Percentiles rank a stretch among this genome's conserved stretches.
phyloP scores from a whole-genome alignment of 2,888 invertebrate species.

The Linnaemya tessellans region DNA sequence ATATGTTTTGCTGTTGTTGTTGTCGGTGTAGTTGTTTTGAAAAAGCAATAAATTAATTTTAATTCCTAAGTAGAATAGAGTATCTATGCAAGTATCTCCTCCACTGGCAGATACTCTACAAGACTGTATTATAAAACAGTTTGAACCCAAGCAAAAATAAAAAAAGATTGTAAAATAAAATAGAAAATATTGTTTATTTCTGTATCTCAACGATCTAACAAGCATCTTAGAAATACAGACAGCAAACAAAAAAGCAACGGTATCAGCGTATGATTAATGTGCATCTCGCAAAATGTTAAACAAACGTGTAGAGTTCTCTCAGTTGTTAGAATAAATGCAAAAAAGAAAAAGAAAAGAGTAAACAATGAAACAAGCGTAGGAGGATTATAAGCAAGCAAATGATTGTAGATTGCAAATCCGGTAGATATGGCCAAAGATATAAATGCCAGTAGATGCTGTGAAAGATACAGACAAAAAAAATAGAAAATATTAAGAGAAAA shows the following conservation, averaged over 20 bases:
- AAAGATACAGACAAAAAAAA: slow-evolving; percentile 13
- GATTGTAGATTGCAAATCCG: slow-evolving; percentile 40
- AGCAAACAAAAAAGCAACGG: slow-evolving; percentile 47
- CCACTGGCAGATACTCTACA: slow-evolving; percentile 50
- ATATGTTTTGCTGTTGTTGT: background rate
- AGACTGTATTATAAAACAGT: slow-evolving; percentile 32
- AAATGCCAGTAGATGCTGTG: background rate
- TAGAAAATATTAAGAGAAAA: slow-evolving; percentile 7
- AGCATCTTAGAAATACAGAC: slow-evolving; percentile 51
- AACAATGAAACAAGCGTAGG: slow-evolving; percentile 56
- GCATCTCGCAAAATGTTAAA: slow-evolving; percentile 44
- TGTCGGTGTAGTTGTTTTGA: background rate
- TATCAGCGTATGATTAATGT: slow-evolving; percentile 68
- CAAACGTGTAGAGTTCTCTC: background rate
- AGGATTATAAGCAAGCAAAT: slow-evolving; percentile 59
- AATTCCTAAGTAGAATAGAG: slow-evolving; percentile 37
- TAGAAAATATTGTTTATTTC: slow-evolving; percentile 39
- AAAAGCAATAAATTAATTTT: slow-evolving; percentile 65
- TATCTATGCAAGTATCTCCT: background rate
- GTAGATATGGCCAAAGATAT: slow-evolving; percentile 23
- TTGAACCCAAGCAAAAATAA: slow-evolving; percentile 1
- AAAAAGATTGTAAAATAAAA: too few species aligned
- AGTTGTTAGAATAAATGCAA: slow-evolving; percentile 3
- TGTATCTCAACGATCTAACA: slow-evolving; percentile 59
- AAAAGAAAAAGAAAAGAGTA: background rate